Base-by-base conservation (phyloP, 2,888 invertebrate species). In the Caenorhabditis sp. region DNA sequence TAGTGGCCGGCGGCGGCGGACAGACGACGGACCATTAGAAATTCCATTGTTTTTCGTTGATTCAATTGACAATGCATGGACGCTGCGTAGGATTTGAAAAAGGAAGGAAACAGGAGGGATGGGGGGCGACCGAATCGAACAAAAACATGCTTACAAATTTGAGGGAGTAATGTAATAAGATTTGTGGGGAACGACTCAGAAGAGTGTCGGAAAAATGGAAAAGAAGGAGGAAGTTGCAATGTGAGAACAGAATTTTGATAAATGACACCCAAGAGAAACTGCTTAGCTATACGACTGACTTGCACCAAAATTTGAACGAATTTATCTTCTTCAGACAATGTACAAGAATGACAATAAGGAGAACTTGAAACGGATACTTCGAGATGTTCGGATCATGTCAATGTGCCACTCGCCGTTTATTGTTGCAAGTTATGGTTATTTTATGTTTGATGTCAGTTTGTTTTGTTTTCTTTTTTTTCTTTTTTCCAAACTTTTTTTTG, bases 301-400 rank as follows among this genome's bases (percentile, higher is more conserved):
- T n/a, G n/a, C n/a, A n/a, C n/a, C n/a, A n/a, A n/a, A 35, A 35
- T 44, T 13, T 5, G 47, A 47, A n/a, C 50, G 64, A 64, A 58
- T 74, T 51, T n/a, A 40, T 61, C 61, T 62, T 68, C 58, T 82
- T 68, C 72, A 82, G 82, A 82, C 82, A 8, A 82, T 82, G 82
- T 77, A 79, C 70, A 82, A 82, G 50, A 82, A 78, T 61, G 69
- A 78, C 65, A 79, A 82, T 44, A 82, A 82, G 37, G 79, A 82
- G 28, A 77, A 62, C 22, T 56, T 78, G 53, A 78, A 79, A 64
- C 62, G 82, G 37, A 82, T 82, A 35, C 69, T 82, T 13, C 78
- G 79, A 20, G 82, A 82, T 40, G 72, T 82, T 18, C 55, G 74
- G 15, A 82, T 82, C 6, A 78, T 78, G 78, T 60, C 62, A 9